Percentiles rank a stretch among this genome's conserved stretches.
Evolutionary conservation across 1,140 invertebrate species (phyloP).

Genomic region (Nasonia vitripennis): DNA sequence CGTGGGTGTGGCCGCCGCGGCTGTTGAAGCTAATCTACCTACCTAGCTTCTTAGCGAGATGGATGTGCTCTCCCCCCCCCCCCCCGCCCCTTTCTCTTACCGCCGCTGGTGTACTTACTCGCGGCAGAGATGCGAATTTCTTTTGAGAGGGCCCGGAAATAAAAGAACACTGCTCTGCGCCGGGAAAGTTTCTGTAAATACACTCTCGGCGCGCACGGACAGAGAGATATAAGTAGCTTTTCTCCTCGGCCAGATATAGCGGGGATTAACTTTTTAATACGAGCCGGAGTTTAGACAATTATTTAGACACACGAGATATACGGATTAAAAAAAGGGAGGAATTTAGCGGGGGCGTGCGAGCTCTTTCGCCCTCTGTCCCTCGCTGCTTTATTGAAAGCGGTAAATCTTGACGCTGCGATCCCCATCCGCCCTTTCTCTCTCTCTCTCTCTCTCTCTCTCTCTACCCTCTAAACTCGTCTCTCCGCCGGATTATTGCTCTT

Average conservation of each 20-base stretch:
- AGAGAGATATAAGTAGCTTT: background rate
- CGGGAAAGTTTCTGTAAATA: background rate
- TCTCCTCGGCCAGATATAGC: too few species aligned
- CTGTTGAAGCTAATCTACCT: slow-evolving; percentile 11
- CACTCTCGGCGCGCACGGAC: background rate
- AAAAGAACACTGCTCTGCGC: background rate
- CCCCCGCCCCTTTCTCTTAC: background rate
- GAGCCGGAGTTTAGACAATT: background rate
- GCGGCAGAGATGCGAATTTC: background rate
- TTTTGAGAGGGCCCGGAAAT: background rate
- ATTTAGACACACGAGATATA: too few species aligned
- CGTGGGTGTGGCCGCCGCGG: background rate
- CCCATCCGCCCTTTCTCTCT: too few species aligned
- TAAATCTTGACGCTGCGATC: too few species aligned
- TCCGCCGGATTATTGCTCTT: background rate
- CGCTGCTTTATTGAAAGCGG: slow-evolving; percentile 41
- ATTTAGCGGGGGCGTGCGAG: background rate
- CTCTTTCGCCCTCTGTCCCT: background rate
- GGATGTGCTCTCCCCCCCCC: background rate
- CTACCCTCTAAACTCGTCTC: background rate
- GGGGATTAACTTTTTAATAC: too few species aligned
- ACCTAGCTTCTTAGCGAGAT: slow-evolving; percentile 19
- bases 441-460: too few species aligned
- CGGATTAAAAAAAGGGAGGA: background rate
- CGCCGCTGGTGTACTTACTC: background rate